phyloP scores from a whole-genome alignment of 1,140 invertebrate species.

The Scaptomyza hsui region DNA sequence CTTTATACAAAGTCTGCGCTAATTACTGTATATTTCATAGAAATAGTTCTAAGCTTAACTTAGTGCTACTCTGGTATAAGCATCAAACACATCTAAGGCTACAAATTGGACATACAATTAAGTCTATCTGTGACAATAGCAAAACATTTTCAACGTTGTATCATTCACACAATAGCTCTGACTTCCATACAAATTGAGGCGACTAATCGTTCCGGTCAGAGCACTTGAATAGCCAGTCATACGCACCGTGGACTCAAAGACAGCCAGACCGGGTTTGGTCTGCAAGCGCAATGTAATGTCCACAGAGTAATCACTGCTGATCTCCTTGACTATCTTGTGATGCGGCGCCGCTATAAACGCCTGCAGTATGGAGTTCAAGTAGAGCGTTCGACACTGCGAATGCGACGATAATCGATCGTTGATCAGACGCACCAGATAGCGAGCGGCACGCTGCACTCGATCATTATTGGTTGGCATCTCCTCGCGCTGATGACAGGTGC shows the following conservation, averaged over 20 bases:
- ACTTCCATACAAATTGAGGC: constrained; percentile 92
- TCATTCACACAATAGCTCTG: constrained; percentile 91
- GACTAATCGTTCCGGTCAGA: constrained; percentile 88
- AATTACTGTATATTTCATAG: constrained; percentile 42
- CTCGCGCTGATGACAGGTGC: constrained; percentile 89
- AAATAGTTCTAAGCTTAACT: constrained; percentile 31
- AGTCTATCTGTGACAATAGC: constrained; percentile 87
- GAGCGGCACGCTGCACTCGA: constrained; percentile 84
- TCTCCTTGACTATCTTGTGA: constrained; percentile 80
- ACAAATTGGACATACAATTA: constrained; percentile 4
- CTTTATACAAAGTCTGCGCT: constrained; percentile 23
- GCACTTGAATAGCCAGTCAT: constrained; percentile 84
- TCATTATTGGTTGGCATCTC: constrained; percentile 85
- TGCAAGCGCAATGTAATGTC: constrained; percentile 89
- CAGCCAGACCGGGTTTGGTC: constrained; percentile 88
- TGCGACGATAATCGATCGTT: constrained; percentile 87
- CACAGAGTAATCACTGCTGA: constrained; percentile 78
- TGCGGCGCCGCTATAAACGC: constrained; percentile 73
- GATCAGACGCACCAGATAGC: constrained; percentile 86
- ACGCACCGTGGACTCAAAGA: constrained; percentile 91
- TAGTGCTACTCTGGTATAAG: neutral
- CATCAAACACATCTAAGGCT: constrained; percentile 28
- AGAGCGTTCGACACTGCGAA: constrained; percentile 85
- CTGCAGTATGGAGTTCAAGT: constrained; percentile 77
- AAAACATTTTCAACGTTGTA: constrained; percentile 90